Conservation (phyloP, 2,888 invertebrate species). For the Dexiosoma caninum region DNA sequence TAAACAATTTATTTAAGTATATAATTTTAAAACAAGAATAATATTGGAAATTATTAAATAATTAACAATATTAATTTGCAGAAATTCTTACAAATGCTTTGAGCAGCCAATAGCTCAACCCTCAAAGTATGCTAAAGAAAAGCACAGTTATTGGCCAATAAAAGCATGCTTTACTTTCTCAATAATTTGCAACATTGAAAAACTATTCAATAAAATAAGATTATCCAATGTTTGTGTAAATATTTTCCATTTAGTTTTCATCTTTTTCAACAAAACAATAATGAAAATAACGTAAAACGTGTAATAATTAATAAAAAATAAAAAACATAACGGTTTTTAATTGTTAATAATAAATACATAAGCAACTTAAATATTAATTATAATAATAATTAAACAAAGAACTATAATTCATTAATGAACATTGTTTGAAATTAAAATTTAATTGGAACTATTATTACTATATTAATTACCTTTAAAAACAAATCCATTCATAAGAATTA, state of each 20-base stretch:
- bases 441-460: constrained; percentile 32
- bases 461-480: constrained; percentile 10
- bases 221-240: constrained; percentile 38
- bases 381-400: neutral
- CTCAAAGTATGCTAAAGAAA: neutral
- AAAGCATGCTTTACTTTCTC: neutral
- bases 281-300: neutral
- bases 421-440: constrained; percentile 28
- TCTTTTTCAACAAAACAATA: constrained; percentile 23
- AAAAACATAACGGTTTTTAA: constrained; percentile 27
- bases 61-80: neutral
- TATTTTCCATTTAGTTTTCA: constrained; percentile 48
- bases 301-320: no score
- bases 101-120: neutral
- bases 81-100: neutral
- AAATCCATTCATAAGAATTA: neutral
- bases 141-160: neutral
- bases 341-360: constrained; percentile 31
- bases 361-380: constrained; percentile 9
- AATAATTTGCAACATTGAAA: neutral
- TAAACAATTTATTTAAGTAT: neutral
- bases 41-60: constrained; percentile 18
- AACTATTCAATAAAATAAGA: neutral
- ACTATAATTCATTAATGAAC: constrained; percentile 12
- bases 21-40: constrained; percentile 2